Evolutionary conservation across 2,113 vertebrate genomes (phyloP), one percentile per base, ranked within the genome.

Genomic region (Ondatra zibethicus): DNA sequence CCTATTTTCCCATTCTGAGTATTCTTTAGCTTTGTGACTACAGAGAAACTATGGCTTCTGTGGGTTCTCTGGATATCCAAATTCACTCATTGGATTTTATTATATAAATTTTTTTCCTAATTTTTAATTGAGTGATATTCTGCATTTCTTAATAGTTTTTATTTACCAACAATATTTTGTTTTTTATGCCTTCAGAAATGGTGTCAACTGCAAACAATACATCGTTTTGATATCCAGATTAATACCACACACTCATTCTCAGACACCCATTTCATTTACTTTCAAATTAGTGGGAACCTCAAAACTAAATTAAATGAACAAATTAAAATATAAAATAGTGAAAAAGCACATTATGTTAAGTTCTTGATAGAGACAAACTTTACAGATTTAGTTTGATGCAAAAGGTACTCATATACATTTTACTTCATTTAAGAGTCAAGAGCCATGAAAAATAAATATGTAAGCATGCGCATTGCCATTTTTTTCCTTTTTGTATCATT

Each of bases 111-210:
- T 97, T 72, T 96, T 87, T 76, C n/a, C 8, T 73, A 42, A 65
- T 58, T 76, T 89, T 92, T 78, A 36, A 61, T 45, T 42, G 63
- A 97, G 90, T 91, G 14, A 14, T 7, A 55, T 31, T 91, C 39
- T 95, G 21, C 10, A 31, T 63, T 84, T 97, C 50, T 29, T 80
- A 93, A 92, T 19, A 29, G 58, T 55, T 73, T 73, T 31, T 50
- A 77, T n/a, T 91, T 88, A 63, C 29, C 29, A 82, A 89, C 21
- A n/a, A 90, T 36, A 92, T 61, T 85, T 95, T 91, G 29, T 92
- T 88, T 92, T 75, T 39, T 65, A n/a, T 65, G 42, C 27, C 36
- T 88, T 58, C 27, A 76, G 36, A 33, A 8, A 85, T 13, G 21
- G 52, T 31, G 9, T 61, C 39, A 68, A 45, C 23, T 33, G 25